Evolutionary conservation across 2,888 invertebrate species (phyloP), one percentile per base, ranked within the genome.

Genomic region (Cephonodes hylas): DNA sequence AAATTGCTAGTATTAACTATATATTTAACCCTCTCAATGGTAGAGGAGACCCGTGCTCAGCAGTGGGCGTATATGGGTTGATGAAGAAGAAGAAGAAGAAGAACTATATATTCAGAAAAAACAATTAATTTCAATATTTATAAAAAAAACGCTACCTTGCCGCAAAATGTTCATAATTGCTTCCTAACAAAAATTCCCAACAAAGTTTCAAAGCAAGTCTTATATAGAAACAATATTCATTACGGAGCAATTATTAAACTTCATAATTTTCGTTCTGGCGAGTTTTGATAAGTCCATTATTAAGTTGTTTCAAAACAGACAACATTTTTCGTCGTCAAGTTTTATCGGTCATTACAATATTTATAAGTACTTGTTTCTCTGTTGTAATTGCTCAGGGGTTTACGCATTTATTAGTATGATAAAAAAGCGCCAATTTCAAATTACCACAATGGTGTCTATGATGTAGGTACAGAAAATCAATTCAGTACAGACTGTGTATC

Each of bases 271-370:
- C 18, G 7, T 53, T 8, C 18, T 53, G 8, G 18, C 31, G 27
- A 53, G 27, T 53, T 53, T 53, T 53, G 8, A 64, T 63, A 61
- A 65, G 64, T 67, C 15, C 31, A 64, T 64, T 63, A 66, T 63
- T 48, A 68, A 64, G 68, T 60, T 60, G 27, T 18, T 53, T 18
- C 27, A 53, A 15, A 53, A 18, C 53, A 18, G 31, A 31, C 27
- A 25, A 27, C n/a, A 18, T 31, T 53, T 27, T 53, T 53, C 53
- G 27, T 31, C 27, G 59, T 53, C 23, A 60, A 46, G 63, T 69
- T 59, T 73, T 65, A 69, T 61, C 27, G 34, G 60, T 38, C 60
- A 65, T 64, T 66, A 64, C 63, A 69, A 63, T 68, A 66, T 67
- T 68, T 66, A 65, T 71, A 66, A 66, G 64, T 64, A 63, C 64